Percentiles rank a stretch among this genome's conserved stretches.
These are phyloP conservation scores for Nicator chloris DNA, from an alignment of 2,113 vertebrate genomes.

Conservation along the genomic window DNA sequence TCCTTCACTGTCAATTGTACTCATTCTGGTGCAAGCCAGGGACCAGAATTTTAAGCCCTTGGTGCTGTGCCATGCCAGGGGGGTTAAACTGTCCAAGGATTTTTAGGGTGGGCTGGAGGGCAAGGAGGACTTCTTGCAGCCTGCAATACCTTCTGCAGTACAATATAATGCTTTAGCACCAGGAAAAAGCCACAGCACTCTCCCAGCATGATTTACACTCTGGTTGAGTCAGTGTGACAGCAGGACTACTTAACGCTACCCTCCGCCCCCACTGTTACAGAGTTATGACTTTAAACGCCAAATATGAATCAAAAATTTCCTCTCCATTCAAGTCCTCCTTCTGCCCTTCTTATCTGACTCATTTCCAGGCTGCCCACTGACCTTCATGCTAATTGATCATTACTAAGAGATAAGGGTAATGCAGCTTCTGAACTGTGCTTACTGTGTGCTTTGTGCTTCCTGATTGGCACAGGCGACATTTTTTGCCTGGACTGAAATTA, in stretches of 20 bases:
- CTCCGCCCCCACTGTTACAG: slow-evolving; percentile 45
- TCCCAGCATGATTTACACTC: slow-evolving; percentile 15
- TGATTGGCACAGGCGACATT: background rate
- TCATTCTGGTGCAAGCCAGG: background rate
- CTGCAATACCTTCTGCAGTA: background rate
- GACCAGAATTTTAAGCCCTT: background rate
- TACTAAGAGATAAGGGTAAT: slow-evolving; percentile 51
- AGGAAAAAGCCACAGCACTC: background rate
- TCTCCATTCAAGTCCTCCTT: slow-evolving; percentile 43
- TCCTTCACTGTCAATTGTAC: background rate
- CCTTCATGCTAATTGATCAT: slow-evolving; percentile 62
- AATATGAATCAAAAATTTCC: slow-evolving; percentile 52
- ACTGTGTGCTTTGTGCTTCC: background rate
- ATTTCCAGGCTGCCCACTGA: slow-evolving; percentile 47
- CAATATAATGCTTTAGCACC: background rate
- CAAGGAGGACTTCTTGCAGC: background rate
- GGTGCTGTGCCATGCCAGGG: background rate
- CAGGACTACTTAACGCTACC: slow-evolving; percentile 48
- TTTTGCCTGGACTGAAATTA: background rate
- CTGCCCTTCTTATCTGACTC: slow-evolving; percentile 57
- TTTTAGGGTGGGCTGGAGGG: background rate
- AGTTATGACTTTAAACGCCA: slow-evolving; percentile 44
- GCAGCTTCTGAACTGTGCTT: slow-evolving; percentile 38
- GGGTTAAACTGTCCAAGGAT: too few species aligned
- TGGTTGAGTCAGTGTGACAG: slow-evolving; percentile 47